Percentiles rank a stretch among this genome's conserved stretches.
Conservation (phyloP, 2,113 vertebrate genomes). For the Tragulus kanchil region DNA sequence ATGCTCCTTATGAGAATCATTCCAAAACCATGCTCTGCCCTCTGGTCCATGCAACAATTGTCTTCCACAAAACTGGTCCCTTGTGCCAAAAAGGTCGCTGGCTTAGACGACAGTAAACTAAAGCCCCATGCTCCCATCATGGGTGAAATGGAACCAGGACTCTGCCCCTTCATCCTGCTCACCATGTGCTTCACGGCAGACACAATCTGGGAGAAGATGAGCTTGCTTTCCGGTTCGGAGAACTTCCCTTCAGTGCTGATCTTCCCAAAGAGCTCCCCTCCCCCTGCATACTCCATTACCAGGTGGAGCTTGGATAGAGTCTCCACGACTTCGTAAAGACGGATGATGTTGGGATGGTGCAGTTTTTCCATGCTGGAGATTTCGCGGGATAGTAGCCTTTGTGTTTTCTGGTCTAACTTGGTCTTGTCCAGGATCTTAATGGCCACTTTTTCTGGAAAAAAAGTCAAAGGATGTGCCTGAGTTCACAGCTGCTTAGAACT, state of each 20-base stretch:
- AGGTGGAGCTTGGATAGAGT: conserved; percentile 95
- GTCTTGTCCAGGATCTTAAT: conserved; percentile 99
- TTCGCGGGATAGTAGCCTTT: conserved; percentile 95
- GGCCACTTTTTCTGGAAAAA: conserved; percentile 95
- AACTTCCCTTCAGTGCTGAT: conserved; percentile 96
- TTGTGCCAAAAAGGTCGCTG: background rate
- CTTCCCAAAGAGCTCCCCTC: conserved; percentile 98
- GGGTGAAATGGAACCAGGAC: background rate
- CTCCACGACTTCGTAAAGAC: conserved; percentile 99
- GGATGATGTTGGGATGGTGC: conserved; percentile 97
- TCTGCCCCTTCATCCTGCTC: conserved; percentile 52
- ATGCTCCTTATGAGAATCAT: background rate
- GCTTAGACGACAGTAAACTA: background rate
- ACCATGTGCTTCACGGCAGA: conserved; percentile 99
- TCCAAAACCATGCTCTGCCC: background rate
- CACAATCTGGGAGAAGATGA: conserved; percentile 97
- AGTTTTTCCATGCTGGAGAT: conserved; percentile 99
- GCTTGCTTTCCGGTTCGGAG: conserved; percentile 93
- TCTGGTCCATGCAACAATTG: background rate
- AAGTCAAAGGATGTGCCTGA: background rate
- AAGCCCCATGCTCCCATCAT: background rate
- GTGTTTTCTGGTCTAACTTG: conserved; percentile 97
- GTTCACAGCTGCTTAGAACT: background rate
- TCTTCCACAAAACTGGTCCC: background rate
- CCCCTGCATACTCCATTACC: conserved; percentile 97